A percentile compares a stretch with the other conserved stretches of the same genome.
Evolutionary conservation across 2,113 vertebrate species (phyloP).

Genomic region (Isurus oxyrinchus): DNA sequence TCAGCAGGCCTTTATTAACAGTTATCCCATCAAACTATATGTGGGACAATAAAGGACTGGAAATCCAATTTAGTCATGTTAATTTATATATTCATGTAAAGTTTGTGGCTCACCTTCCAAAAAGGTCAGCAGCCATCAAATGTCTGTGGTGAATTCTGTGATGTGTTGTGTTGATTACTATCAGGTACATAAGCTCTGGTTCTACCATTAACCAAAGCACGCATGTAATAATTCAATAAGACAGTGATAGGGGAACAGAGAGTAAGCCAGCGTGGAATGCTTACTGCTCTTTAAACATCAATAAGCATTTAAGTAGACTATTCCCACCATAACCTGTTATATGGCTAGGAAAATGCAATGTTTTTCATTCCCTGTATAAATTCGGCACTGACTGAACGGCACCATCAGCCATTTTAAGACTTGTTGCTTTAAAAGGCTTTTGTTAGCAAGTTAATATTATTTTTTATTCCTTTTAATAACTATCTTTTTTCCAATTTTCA

Average conservation of each 20-base stretch:
- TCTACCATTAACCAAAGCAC: neutral
- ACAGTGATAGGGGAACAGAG: neutral
- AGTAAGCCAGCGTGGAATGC: neutral
- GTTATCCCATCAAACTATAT: neutral
- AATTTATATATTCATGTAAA: neutral
- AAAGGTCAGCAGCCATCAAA: neutral
- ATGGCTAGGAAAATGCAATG: neutral
- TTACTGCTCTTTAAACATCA: neutral
- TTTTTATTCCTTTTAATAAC: neutral
- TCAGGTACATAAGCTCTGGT: neutral
- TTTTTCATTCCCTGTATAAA: neutral
- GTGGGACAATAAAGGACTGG: neutral
- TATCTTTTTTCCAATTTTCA: neutral
- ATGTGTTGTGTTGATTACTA: neutral
- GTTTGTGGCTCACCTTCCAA: neutral
- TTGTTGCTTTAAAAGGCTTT: neutral
- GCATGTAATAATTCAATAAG: neutral
- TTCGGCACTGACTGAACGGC: neutral
- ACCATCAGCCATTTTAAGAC: neutral
- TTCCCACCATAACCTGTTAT: neutral
- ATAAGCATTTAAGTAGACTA: neutral
- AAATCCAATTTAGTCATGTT: neutral
- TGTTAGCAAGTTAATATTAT: neutral
- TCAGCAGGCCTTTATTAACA: neutral
- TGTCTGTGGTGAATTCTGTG: neutral